Percentiles rank a stretch among this genome's conserved stretches.
phyloP scores from a whole-genome alignment of 2,797 vertebrate species.

The Bufotes viridis region DNA sequence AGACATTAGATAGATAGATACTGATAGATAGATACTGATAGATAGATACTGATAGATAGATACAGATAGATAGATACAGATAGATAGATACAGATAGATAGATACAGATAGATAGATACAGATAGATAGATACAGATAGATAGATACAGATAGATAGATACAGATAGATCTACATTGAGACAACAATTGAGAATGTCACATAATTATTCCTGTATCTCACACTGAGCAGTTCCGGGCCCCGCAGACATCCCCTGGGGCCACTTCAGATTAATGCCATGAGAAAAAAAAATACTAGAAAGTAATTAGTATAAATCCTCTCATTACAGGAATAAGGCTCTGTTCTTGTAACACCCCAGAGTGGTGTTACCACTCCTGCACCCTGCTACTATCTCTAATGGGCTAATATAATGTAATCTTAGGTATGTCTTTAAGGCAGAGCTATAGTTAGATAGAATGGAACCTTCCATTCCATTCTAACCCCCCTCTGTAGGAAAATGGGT shows the following conservation, averaged over 20 bases:
- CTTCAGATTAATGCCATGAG: constrained; percentile 8
- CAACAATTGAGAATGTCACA: not conserved
- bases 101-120: not conserved
- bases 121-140: constrained; percentile 8
- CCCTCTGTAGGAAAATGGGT: no score
- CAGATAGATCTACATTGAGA: not conserved
- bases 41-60: not conserved
- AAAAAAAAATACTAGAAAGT: not conserved
- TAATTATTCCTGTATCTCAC: not conserved
- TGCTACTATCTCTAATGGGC: no score
- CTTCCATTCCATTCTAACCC: no score
- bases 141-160: constrained; percentile 3
- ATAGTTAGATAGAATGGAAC: no score
- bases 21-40: constrained; percentile 10
- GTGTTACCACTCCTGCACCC: no score
- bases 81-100: not conserved
- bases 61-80: not conserved
- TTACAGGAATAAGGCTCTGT: constrained; percentile 2
- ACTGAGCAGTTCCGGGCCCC: not conserved
- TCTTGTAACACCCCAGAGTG: not conserved
- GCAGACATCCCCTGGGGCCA: not conserved
- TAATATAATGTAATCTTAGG: no score
- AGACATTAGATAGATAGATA: not conserved
- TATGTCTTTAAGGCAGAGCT: no score
- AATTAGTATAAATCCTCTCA: constrained; percentile 36